Base-by-base conservation (phyloP, 2,113 vertebrate species). In the Cettia cetti region DNA sequence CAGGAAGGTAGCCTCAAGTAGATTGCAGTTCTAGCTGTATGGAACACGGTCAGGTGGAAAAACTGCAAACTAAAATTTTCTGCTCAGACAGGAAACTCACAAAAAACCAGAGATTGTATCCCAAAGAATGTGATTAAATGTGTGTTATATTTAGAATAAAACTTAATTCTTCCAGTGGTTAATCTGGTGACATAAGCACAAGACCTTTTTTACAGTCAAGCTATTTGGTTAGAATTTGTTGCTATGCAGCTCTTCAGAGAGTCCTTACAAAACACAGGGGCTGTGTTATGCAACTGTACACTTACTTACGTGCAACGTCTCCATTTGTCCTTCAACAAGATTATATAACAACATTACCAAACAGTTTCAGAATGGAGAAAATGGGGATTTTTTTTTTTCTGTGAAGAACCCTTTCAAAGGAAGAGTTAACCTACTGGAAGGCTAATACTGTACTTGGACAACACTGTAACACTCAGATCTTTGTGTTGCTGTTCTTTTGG, bases 281-380 rank as follows among this genome's bases (percentile, higher is more conserved):
- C 63, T 66, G 22, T 59, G 68, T 96, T 96, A 94, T 40, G 79
- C 95, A 94, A 92, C 82, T 70, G 23, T 66, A 18, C 53, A 7
- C 28, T 81, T 77, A 40, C 40, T 40, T 77, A 39, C 0, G 3
- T 82, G 59, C 47, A n/a, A 50, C 69, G 85, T 86, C 92, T 86
- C 72, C 28, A 5, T 93, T 96, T 95, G 94, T 66, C 82, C 82
- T 95, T 95, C 75, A 90, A 39, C 37, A 30, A 83, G 76, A 66
- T 96, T 96, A 86, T 78, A 35, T 96, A 96, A 90, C 3, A 1
- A 31, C 22, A 17, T 90, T 88, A 74, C 63, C 47, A 72, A 83
- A 88, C 42, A n/a, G 15, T 47, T 90, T 66, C 60, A 53, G n/a
- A 83, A 81, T 1, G 2, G 39, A 91, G 31, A 27, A 93, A 94